These are phyloP conservation scores for Leptocoma aspasia DNA, from an alignment of 2,113 vertebrate species.

Conservation along the genomic window DNA sequence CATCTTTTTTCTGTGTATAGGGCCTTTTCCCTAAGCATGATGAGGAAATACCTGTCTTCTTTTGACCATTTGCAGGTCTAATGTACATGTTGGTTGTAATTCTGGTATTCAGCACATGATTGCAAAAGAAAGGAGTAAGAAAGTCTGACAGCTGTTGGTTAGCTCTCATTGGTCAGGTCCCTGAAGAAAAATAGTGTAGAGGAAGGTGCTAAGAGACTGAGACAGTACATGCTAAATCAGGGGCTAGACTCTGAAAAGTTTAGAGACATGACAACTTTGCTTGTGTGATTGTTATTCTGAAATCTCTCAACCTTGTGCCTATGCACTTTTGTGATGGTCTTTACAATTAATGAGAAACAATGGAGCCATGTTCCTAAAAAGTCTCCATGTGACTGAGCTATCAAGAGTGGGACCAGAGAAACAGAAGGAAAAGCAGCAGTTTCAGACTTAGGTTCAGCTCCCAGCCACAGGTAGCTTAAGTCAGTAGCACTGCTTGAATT, in stretches of 20 bases:
- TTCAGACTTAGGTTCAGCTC: neutral
- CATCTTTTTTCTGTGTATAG: neutral
- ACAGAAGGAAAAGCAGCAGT: neutral
- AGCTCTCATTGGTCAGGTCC: neutral
- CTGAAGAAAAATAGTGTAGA: neutral
- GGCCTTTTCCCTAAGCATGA: neutral
- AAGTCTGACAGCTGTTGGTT: neutral
- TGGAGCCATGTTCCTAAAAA: neutral
- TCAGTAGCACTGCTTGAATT: neutral
- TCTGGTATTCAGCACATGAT: neutral
- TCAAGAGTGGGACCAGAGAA: neutral
- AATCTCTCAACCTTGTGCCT: neutral
- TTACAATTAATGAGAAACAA: neutral
- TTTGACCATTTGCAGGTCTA: neutral
- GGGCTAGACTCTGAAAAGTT: neutral
- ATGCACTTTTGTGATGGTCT: neutral
- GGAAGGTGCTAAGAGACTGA: neutral
- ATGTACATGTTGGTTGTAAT: neutral
- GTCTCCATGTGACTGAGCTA: neutral
- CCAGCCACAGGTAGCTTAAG: neutral
- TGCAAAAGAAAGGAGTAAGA: neutral
- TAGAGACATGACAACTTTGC: neutral
- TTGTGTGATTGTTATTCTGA: neutral
- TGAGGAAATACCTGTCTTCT: neutral
- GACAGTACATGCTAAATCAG: fast-evolving